Evolutionary conservation across 2,113 vertebrate genomes (phyloP), one percentile per base, ranked within the genome.

Genomic region (Bagarius yarrelli): DNA sequence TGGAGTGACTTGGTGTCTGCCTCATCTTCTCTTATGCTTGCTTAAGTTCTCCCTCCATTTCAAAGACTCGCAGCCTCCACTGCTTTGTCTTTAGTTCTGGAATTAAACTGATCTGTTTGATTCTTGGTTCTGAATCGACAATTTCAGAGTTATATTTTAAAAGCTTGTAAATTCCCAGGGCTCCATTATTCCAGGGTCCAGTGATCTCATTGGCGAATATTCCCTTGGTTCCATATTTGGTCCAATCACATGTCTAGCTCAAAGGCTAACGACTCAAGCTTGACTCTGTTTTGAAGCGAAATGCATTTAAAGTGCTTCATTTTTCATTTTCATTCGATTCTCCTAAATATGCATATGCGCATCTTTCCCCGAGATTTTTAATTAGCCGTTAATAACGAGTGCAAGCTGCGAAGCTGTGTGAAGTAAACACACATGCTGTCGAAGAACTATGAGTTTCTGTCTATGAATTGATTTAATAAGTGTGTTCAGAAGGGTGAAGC

Each of bases 331-430:
- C 56, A 27, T 30, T 30, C 59, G 74, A 57, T 36, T 80, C 40
- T 52, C 18, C 44, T 80, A 34, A 50, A 72, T 61, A 30, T 71
- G 34, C 53, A 72, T 23, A 14, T 25, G 30, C 12, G 30, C 57
- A 74, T 50, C 32, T 53, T 55, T 81, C 36, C 47, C 27, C 14
- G 71, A 64, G 70, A 55, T 64, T 61, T 61, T 81, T 53, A 81
- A 81, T 81, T 81, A 81, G n/a, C 71, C 36, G 60, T 66, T 81
- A 75, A 63, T 56, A 70, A 56, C 21, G 21, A 66, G 61, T 64
- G 59, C 71, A 81, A 67, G 70, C 61, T 79, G 80, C 4, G 16
- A 63, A 69, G 57, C 61, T 75, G 70, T 61, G 61, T 71, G 64
- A 72, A 74, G 25, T 44, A 72, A 81, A 81, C 80, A 73, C 79